These are phyloP conservation scores for Epirrita christyi DNA, from an alignment of 2,888 invertebrate genomes.

Conservation along the genomic window DNA sequence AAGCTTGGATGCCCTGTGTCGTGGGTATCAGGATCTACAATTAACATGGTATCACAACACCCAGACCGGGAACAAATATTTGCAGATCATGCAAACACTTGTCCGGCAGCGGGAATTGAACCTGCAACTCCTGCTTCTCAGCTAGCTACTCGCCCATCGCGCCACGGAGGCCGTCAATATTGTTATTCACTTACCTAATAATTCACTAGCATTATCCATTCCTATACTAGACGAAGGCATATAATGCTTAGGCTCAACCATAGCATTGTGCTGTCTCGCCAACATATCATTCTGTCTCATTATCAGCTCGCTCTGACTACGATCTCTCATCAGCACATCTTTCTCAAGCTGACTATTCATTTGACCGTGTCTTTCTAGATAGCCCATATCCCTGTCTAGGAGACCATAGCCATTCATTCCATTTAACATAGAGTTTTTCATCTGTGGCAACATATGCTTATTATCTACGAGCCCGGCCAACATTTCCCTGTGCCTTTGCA, in stretches of 20 bases:
- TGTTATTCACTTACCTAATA: constrained; percentile 72
- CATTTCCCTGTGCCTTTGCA: constrained; percentile 76
- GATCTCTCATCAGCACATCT: constrained; percentile 65
- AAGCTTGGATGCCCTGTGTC: too few relatives aligned
- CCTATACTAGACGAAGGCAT: constrained; percentile 74
- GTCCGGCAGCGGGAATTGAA: too few relatives aligned
- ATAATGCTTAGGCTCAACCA: constrained; percentile 73
- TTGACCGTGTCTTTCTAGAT: constrained; percentile 76
- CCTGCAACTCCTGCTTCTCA: too few relatives aligned
- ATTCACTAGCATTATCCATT: constrained; percentile 76
- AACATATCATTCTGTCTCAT: constrained; percentile 75
- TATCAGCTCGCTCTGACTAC: constrained; percentile 68
- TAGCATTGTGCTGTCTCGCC: constrained; percentile 66
- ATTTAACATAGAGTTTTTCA: constrained; percentile 67
- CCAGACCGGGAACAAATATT: too few relatives aligned
- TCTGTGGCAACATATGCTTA: constrained; percentile 65
- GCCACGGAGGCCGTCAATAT: too few relatives aligned
- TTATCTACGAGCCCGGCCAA: constrained; percentile 70
- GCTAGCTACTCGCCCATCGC: too few relatives aligned
- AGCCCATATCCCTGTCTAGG: constrained; percentile 70
- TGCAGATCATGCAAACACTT: too few relatives aligned
- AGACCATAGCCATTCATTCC: constrained; percentile 75
- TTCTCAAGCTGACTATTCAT: constrained; percentile 67
- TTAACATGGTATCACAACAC: too few relatives aligned
- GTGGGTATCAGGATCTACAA: too few relatives aligned